Conservation (phyloP, 1,140 invertebrate genomes). For the Drosophila carrolli region DNA sequence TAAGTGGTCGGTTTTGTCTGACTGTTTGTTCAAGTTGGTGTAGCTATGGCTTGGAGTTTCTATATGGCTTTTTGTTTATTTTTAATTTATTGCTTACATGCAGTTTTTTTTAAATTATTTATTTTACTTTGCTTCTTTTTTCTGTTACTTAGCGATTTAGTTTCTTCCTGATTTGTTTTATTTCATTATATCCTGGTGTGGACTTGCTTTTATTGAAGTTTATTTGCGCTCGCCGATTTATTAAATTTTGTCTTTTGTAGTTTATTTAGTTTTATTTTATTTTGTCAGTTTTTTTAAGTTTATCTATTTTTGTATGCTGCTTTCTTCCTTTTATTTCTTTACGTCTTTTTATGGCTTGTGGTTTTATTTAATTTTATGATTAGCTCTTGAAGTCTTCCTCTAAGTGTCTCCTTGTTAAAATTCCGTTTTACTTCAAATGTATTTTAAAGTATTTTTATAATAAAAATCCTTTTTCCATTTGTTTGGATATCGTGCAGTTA, state of each 20-base stretch:
- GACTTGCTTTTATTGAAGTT: neutral
- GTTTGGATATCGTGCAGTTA: slow-evolving; percentile 43
- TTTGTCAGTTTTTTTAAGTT: neutral
- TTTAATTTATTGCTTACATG: neutral
- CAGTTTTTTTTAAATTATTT: neutral
- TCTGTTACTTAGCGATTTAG: neutral
- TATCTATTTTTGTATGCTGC: neutral
- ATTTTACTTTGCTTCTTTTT: neutral
- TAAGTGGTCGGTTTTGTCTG: neutral
- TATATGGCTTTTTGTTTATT: neutral
- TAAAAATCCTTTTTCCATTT: slow-evolving; percentile 36
- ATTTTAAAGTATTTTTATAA: neutral
- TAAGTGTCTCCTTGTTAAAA: slow-evolving; percentile 1
- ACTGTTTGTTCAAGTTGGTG: too few relatives aligned
- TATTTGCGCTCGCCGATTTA: neutral
- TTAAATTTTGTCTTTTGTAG: slow-evolving; percentile 1
- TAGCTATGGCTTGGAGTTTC: neutral
- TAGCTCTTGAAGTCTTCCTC: neutral
- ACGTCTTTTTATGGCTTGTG: slow-evolving; percentile 11
- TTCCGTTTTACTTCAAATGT: slow-evolving; percentile 27
- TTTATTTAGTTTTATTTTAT: neutral
- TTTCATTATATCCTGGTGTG: too few relatives aligned
- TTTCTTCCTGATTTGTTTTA: too few relatives aligned
- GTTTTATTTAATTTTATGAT: neutral
- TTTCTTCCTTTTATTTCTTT: neutral